Evolutionary conservation across 1,140 invertebrate species (phyloP), one percentile per base, ranked within the genome.

Genomic region (Drosophila saltans): DNA sequence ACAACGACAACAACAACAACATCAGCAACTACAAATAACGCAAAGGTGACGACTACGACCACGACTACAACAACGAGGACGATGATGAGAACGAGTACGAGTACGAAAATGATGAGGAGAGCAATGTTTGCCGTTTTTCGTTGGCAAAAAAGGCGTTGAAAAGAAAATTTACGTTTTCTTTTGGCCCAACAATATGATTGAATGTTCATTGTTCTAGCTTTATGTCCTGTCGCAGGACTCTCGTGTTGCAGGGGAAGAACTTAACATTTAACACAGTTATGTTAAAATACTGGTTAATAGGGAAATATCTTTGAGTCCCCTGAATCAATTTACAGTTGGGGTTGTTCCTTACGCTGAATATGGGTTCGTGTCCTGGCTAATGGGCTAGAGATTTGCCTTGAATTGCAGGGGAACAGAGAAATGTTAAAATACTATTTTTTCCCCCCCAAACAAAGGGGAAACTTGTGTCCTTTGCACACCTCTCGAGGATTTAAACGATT

Each of bases 221-320:
- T 2, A 52, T 52, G 45, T 52, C 45, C 21, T 52, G 21, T 26
- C 7, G 0, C 6, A 48, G 16, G 6, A 48, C 5, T 48, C 7
- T 60, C 9, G 3, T 40, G 58, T 60, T 60, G 58, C 58, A 60
- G 58, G 58, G 58, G 58, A 60, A 52, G 6, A 26, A 26, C 45
- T n/a, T 26, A 2, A 2, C n/a, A 24, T 1, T 26, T 52, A 52
- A 52, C 45, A 52, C 45, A 52, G 6, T 52, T 4, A 26, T 26
- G 45, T 52, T 10, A 52, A 26, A 52, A 52, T 52, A 52, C 45
- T 26, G 45, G 45, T 2, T 9, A 52, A 26, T 6, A 2, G 2
- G 24, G 45, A 10, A 24, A 24, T 10, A 10, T 26, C 2, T 26
- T 10, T 2, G 1, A 8, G 0, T 24, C 2, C 45, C 45, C 45